A percentile compares a stretch with the other conserved stretches of the same genome.
These are phyloP conservation scores for Emydoidea blandingii DNA, from an alignment of 2,797 vertebrate genomes.

Conservation along the genomic window DNA sequence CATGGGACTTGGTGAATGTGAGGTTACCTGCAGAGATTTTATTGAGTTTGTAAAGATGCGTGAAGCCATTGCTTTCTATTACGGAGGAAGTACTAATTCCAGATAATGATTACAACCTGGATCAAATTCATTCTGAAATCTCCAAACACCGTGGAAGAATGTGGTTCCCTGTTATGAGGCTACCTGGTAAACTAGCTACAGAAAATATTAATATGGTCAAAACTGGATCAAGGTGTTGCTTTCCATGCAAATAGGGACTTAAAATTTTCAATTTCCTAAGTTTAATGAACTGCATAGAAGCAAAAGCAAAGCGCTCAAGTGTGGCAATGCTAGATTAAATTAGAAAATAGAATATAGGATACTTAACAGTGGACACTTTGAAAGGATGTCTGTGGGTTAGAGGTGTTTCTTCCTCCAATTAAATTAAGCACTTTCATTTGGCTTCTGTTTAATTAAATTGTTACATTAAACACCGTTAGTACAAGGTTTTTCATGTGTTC, in stretches of 20 bases:
- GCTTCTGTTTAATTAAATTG: conserved; percentile 27
- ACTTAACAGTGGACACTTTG: not conserved
- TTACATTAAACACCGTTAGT: conserved; percentile 10
- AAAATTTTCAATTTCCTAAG: conserved; percentile 11
- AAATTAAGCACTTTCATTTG: conserved; percentile 23
- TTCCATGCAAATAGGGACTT: conserved; percentile 73
- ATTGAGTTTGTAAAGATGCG: conserved; percentile 84
- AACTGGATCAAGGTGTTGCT: conserved; percentile 34
- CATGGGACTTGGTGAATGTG: conserved; percentile 83
- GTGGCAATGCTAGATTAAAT: not conserved
- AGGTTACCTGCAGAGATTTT: conserved; percentile 82
- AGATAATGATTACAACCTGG: conserved; percentile 81
- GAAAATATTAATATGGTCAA: not conserved
- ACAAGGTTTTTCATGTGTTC: not conserved
- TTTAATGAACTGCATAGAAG: not conserved
- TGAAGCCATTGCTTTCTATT: conserved; percentile 82
- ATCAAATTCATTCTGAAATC: conserved; percentile 82
- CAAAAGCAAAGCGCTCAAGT: not conserved
- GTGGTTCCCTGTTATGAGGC: conserved; percentile 87
- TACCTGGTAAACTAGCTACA: conserved; percentile 70
- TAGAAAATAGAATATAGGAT: conserved; percentile 23
- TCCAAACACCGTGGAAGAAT: conserved; percentile 82
- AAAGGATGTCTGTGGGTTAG: conserved; percentile 36
- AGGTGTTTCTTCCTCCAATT: conserved; percentile 23
- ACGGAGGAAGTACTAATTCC: conserved; percentile 85